Percentiles rank a stretch among this genome's conserved stretches.
Conservation (phyloP, 2,888 invertebrate genomes). For the Sphaeridia pumilis region DNA sequence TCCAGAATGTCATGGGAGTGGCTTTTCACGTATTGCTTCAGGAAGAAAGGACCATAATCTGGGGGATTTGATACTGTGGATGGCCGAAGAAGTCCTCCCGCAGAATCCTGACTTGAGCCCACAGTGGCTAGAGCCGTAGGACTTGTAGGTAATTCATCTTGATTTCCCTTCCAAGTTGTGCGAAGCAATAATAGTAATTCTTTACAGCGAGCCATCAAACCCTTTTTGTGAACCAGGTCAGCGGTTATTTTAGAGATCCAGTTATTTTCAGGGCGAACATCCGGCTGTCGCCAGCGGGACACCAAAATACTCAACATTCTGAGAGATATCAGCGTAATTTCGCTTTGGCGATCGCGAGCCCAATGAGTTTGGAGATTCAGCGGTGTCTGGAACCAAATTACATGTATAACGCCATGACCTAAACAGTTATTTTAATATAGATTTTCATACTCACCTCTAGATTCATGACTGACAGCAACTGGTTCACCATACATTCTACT, state of each 20-base stretch:
- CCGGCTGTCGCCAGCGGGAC: slow-evolving; percentile 32
- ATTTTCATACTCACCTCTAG: slow-evolving; percentile 20
- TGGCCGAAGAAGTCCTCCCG: slow-evolving; percentile 21
- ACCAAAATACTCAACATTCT: slow-evolving; percentile 35
- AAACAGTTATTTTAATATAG: slow-evolving; percentile 1
- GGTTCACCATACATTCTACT: slow-evolving; percentile 28
- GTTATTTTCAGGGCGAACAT: slow-evolving; percentile 30
- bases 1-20: slow-evolving; percentile 87
- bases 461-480: slow-evolving; percentile 32
- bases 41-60: slow-evolving; percentile 92
- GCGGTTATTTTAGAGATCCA: slow-evolving; percentile 35
- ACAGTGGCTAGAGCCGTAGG: background rate
- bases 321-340: slow-evolving; percentile 33
- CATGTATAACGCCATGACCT: background rate
- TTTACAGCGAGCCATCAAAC: slow-evolving; percentile 31
- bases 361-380: slow-evolving; percentile 25
- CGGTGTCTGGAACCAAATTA: slow-evolving; percentile 13
- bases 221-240: slow-evolving; percentile 28
- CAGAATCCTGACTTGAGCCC: background rate
- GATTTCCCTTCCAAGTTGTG: slow-evolving; percentile 33
- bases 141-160: slow-evolving; percentile 7
- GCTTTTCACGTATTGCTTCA: slow-evolving; percentile 80
- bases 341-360: slow-evolving; percentile 28
- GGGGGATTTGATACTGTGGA: slow-evolving; percentile 44
- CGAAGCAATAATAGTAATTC: slow-evolving; percentile 31